These are phyloP conservation scores for Chironomus tepperi DNA, from an alignment of 1,140 invertebrate species.

Conservation along the genomic window DNA sequence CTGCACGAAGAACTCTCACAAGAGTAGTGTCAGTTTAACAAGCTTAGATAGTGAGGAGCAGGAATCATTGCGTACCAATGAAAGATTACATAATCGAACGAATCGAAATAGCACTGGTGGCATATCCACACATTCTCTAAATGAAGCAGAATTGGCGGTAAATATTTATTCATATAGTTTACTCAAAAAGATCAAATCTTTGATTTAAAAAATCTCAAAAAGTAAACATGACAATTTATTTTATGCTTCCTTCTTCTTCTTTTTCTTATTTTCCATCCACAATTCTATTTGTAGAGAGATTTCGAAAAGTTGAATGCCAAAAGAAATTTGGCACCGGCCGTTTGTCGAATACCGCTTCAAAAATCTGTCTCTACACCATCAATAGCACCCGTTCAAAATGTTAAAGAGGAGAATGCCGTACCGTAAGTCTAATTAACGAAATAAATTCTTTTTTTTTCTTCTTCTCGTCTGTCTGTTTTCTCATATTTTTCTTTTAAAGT, in stretches of 20 bases:
- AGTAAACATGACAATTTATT: too few relatives aligned
- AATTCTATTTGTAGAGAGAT: slow-evolving; percentile 42
- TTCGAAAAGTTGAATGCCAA: slow-evolving; percentile 50
- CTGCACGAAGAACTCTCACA: slow-evolving; percentile 34
- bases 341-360: slow-evolving; percentile 70
- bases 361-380: slow-evolving; percentile 87
- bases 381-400: slow-evolving; percentile 33
- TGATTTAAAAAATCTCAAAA: too few relatives aligned
- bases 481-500: background rate
- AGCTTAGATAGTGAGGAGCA: slow-evolving; percentile 49
- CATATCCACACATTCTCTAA: slow-evolving; percentile 72
- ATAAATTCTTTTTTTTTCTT: background rate
- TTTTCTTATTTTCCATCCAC: slow-evolving; percentile 26
- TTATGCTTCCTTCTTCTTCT: slow-evolving; percentile 26
- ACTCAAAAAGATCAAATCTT: background rate
- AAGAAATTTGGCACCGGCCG: slow-evolving; percentile 46
- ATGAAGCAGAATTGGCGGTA: slow-evolving; percentile 74
- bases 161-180: slow-evolving; percentile 31
- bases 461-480: background rate
- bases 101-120: slow-evolving; percentile 48
- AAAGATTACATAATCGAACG: slow-evolving; percentile 39
- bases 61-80: slow-evolving; percentile 39
- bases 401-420: slow-evolving; percentile 38
- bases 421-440: slow-evolving; percentile 28
- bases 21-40: slow-evolving; percentile 41